phyloP scores from a whole-genome alignment of 2,113 vertebrate genomes.

The Petaurus breviceps region DNA sequence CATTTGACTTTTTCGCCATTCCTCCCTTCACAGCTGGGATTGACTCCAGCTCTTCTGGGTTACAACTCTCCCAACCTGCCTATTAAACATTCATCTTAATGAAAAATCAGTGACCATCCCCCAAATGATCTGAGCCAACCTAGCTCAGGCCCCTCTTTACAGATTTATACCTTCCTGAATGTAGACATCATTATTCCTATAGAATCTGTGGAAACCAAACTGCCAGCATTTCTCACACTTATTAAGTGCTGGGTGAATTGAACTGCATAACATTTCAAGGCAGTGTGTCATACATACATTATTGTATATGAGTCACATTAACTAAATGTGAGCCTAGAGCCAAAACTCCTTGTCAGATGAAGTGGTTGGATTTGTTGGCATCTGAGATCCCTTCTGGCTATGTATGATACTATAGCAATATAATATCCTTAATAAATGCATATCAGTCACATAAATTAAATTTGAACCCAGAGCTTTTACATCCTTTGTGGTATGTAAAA shows the following conservation, averaged over 20 bases:
- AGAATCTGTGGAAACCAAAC: no score
- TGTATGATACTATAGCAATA: not conserved
- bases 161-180: no score
- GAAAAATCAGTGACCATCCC: no score
- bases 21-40: no score
- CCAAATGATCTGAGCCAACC: no score
- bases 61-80: no score
- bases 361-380: not conserved
- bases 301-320: conserved; percentile 12
- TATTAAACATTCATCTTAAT: no score
- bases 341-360: not conserved
- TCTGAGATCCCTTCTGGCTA: not conserved
- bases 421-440: not conserved
- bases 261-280: conserved; percentile 5
- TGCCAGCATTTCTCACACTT: no score
- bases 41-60: no score
- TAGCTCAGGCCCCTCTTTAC: no score
- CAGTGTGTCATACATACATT: not conserved
- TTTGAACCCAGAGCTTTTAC: not conserved
- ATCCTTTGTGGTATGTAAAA: not conserved
- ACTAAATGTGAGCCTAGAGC: not conserved
- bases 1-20: no score
- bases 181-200: no score
- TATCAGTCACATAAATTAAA: not conserved
- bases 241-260: not conserved